Base-by-base conservation (phyloP, 2,888 invertebrate species). In the Pandemis corylana region DNA sequence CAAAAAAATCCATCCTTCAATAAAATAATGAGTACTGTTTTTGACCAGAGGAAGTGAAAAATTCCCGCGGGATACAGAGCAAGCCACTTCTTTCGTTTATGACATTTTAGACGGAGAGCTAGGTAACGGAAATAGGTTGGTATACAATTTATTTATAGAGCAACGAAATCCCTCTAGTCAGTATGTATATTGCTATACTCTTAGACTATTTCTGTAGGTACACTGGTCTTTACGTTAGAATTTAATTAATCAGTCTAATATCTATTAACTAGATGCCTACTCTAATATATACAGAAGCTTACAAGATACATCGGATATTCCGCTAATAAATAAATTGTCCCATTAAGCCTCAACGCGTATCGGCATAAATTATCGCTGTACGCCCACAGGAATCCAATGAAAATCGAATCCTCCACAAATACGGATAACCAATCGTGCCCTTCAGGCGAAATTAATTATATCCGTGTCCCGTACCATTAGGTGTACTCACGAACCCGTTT, bases 361-460 rank as follows among this genome's bases (percentile, higher is more conserved):
- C 66, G 36, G 56, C 72, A 68, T 64, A 72, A 75, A 77, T 77
- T 70, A 74, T 70, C 75, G 59, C 51, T 71, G 53, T 42, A 59
- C 67, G 65, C 73, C 61, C 73, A 64, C 74, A 15, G 71, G 63
- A 73, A 75, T 71, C 49, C 71, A 70, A 78, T 68, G 68, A 64
- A 75, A 74, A 76, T 77, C 73, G 61, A 73, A 72, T 74, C 20
- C 72, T 65, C 67, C 71, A 73, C 46, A 74, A 76, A 77, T 70
- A 76, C 63, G 75, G 77, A 77, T 72, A 71, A 67, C 74, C 63
- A 76, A 77, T 76, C 74, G 71, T 64, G 76, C 74, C 75, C 76
- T 78, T 74, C 64, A 72, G 73, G 77, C 66, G 51, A 78, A 79
- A 77, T 79, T 78, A 79, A 79, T 79, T 79, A 79, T 71, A 71